Conservation (phyloP, 2,113 vertebrate species). For the Eleginops maclovinus region DNA sequence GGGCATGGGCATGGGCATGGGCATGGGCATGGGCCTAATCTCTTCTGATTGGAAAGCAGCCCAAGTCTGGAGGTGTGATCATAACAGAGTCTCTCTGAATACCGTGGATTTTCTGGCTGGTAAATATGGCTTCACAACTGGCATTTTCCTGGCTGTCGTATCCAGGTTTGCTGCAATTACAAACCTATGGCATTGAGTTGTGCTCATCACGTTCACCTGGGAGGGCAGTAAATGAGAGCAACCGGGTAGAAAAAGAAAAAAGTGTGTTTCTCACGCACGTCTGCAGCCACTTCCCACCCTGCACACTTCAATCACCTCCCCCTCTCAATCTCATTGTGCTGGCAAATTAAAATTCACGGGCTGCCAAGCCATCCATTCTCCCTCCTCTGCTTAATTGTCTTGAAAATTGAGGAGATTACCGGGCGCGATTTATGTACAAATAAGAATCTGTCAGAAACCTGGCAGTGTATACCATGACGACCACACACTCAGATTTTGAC, state of each 20-base stretch:
- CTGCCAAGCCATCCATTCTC: conserved; percentile 78
- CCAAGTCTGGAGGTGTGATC: conserved; percentile 57
- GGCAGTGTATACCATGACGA: conserved; percentile 37
- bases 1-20: too few relatives aligned
- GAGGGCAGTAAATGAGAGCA: conserved; percentile 57
- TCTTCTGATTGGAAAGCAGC: conserved; percentile 51
- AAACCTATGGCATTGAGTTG: conserved; percentile 43
- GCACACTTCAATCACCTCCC: conserved; percentile 62
- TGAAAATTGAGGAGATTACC: conserved; percentile 80
- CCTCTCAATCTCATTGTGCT: conserved; percentile 66
- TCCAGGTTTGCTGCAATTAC: conserved; percentile 60
- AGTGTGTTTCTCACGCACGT: conserved; percentile 46
- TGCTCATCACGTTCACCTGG: conserved; percentile 56
- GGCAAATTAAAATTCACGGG: conserved; percentile 76
- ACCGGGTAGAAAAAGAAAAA: conserved; percentile 35
- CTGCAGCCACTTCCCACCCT: conserved; percentile 59
- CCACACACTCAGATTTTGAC: conserved; percentile 20
- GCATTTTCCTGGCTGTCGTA: conserved; percentile 30
- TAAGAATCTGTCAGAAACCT: conserved; percentile 72
- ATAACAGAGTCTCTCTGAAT: conserved; percentile 58
- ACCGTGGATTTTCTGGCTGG: conserved; percentile 53
- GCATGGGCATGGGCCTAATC: conserved; percentile 43
- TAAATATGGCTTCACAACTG: conserved; percentile 40
- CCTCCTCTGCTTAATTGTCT: conserved; percentile 80
- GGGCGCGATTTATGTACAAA: conserved; percentile 71